A percentile compares a stretch with the other conserved stretches of the same genome.
These are phyloP conservation scores for Micoletzkya japonica DNA, from an alignment of 2,888 invertebrate genomes.

Conservation along the genomic window DNA sequence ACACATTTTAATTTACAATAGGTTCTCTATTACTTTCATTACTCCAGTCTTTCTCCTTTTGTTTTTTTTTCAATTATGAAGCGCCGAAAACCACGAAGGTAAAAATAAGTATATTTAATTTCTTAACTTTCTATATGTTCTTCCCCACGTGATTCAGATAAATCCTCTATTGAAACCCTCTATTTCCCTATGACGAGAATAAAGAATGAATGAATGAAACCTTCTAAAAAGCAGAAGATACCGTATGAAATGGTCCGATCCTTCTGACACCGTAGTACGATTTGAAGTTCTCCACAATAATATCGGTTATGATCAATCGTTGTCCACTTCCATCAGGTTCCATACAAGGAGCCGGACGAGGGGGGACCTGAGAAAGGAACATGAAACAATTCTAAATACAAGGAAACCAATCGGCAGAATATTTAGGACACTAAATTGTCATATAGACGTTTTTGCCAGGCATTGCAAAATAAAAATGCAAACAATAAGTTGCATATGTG, in stretches of 20 bases:
- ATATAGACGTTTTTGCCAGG: too few species aligned
- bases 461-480: too few species aligned
- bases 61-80: not conserved
- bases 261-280: conserved; percentile 83
- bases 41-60: too few species aligned
- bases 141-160: too few species aligned
- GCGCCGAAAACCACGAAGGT: too few species aligned
- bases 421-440: too few species aligned
- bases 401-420: not conserved
- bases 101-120: too few species aligned
- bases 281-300: conserved; percentile 91
- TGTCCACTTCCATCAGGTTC: conserved; percentile 78
- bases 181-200: too few species aligned
- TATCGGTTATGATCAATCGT: conserved; percentile 85
- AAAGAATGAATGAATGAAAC: not conserved
- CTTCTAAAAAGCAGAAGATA: conserved; percentile 66
- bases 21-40: too few species aligned
- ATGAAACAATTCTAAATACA: not conserved
- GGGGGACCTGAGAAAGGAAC: conserved; percentile 33
- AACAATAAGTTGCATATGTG: not conserved
- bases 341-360: conserved; percentile 32
- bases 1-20: conserved; percentile 27
- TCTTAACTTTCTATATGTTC: too few species aligned
- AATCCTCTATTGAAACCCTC: too few species aligned
- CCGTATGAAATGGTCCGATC: conserved; percentile 94